Percentiles rank a stretch among this genome's conserved stretches.
These are phyloP conservation scores for Clupea harengus DNA, from an alignment of 2,113 vertebrate genomes.

Conservation along the genomic window DNA sequence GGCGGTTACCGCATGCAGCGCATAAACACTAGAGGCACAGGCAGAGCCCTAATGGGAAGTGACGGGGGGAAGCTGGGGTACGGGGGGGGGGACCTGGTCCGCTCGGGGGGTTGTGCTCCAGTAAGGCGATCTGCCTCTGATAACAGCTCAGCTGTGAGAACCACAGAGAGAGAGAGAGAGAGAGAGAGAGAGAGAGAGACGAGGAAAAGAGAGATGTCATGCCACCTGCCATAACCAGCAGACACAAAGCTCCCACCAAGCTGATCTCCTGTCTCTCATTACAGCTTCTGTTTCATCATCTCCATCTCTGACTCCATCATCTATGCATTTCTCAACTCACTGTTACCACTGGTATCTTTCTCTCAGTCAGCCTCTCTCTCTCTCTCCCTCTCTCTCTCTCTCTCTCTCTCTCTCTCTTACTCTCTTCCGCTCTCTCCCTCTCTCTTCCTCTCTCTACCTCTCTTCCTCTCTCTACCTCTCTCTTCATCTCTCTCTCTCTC, in stretches of 20 bases:
- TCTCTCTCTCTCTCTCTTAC: neutral
- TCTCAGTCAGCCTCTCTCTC: too few relatives aligned
- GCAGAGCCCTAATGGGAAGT: slow-evolving; percentile 36
- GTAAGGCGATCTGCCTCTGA: slow-evolving; percentile 26
- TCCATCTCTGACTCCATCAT: too few relatives aligned
- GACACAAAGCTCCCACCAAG: too few relatives aligned
- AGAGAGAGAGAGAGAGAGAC: slow-evolving; percentile 8
- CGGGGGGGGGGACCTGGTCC: neutral
- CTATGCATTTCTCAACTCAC: too few relatives aligned
- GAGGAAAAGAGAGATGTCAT: neutral
- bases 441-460: neutral
- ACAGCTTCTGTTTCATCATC: too few relatives aligned
- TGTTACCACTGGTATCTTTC: neutral
- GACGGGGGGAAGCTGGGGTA: slow-evolving; percentile 36
- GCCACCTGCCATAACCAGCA: too few relatives aligned
- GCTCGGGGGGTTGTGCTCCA: neutral
- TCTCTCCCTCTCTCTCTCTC: neutral
- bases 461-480: neutral
- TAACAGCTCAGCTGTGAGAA: slow-evolving; percentile 19
- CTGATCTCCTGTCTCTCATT: too few relatives aligned
- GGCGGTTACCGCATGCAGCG: slow-evolving; percentile 35
- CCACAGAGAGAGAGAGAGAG: neutral
- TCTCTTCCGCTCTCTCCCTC: too few relatives aligned
- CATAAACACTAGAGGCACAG: neutral
- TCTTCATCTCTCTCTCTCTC: too few relatives aligned